phyloP scores from a whole-genome alignment of 2,888 invertebrate species.

The Glaucopsyche alexis region DNA sequence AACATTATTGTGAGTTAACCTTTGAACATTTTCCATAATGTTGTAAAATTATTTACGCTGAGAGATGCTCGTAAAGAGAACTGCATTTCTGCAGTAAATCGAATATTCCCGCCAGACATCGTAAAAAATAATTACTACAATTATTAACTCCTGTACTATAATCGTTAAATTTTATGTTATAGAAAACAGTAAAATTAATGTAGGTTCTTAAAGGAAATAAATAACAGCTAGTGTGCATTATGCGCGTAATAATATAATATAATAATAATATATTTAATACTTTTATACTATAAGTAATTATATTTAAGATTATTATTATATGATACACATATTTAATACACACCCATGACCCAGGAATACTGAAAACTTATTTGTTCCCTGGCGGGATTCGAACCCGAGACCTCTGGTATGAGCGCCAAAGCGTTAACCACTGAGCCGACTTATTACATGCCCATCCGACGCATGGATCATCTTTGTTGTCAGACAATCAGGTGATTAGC shows the following conservation, averaged over 20 bases:
- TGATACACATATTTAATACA: too few relatives aligned
- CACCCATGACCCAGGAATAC: too few relatives aligned
- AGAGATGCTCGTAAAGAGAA: background rate
- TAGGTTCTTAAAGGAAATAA: background rate
- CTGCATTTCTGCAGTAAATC: slow-evolving; percentile 28
- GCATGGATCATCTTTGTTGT: too few relatives aligned
- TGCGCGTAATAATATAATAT: background rate
- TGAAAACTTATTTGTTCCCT: too few relatives aligned
- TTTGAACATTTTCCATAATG: slow-evolving; percentile 7
- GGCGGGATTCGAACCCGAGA: too few relatives aligned
- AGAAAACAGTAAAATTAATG: background rate
- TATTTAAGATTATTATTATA: too few relatives aligned
- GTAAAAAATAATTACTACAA: slow-evolving; percentile 36
- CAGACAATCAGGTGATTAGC: too few relatives aligned
- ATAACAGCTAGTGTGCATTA: background rate
- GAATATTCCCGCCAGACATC: slow-evolving; percentile 35
- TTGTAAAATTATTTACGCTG: slow-evolving; percentile 13
- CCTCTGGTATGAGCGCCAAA: too few relatives aligned
- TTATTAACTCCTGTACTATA: slow-evolving; percentile 14
- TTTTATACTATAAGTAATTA: too few relatives aligned
- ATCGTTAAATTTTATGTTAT: background rate
- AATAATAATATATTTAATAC: too few relatives aligned
- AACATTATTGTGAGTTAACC: background rate
- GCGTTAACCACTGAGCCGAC: too few relatives aligned
- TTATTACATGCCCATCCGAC: too few relatives aligned